phyloP scores from a whole-genome alignment of 2,113 vertebrate species.

The Dissostichus mawsoni region DNA sequence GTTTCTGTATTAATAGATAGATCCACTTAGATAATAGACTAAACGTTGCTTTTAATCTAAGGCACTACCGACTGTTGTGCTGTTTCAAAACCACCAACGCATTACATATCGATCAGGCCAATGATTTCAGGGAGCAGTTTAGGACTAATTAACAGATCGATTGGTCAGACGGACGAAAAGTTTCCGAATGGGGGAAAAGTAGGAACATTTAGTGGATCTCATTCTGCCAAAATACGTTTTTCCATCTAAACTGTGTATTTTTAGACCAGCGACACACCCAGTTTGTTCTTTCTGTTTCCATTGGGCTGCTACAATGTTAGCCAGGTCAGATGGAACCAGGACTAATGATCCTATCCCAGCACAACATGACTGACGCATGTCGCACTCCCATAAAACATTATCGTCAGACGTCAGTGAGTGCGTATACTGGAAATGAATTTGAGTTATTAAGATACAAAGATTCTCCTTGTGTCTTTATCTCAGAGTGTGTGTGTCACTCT shows the following conservation, averaged over 20 bases:
- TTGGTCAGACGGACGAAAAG: background rate
- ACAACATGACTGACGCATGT: background rate
- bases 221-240: constrained; percentile 31
- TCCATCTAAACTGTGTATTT: constrained; percentile 38
- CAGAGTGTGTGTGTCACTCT: background rate
- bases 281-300: constrained; percentile 33
- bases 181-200: constrained; percentile 27
- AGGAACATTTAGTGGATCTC: constrained; percentile 15
- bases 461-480: background rate
- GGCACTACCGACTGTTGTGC: background rate
- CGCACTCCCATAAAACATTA: background rate
- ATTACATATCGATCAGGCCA: background rate
- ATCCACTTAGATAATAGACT: background rate
- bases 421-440: background rate
- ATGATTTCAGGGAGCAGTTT: background rate
- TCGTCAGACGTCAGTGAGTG: background rate
- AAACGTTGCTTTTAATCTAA: background rate
- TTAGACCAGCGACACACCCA: constrained; percentile 36
- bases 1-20: background rate
- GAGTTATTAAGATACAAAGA: background rate
- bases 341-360: background rate
- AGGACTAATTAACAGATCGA: constrained; percentile 5
- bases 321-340: background rate
- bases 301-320: background rate
- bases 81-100: background rate